A percentile compares a stretch with the other conserved stretches of the same genome.
These are phyloP conservation scores for Ammodramus savannarum DNA, from an alignment of 2,113 vertebrate species.

Conservation along the genomic window DNA sequence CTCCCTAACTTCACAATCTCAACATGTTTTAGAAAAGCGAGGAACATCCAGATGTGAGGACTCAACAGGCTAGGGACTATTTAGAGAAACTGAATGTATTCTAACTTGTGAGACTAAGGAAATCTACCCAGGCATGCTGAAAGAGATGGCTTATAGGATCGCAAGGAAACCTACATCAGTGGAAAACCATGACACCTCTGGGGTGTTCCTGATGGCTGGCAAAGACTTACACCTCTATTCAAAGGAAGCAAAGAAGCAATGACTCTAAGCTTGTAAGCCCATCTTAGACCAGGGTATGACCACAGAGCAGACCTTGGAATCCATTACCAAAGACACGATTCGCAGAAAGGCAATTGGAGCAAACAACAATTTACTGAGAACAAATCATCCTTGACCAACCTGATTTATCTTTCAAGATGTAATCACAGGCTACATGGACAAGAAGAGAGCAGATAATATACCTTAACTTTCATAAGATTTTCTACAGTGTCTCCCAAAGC, in stretches of 20 bases:
- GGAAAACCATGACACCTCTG: not conserved
- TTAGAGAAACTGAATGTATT: not conserved
- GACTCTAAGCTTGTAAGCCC: not conserved
- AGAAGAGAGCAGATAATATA: not conserved
- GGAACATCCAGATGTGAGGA: not conserved
- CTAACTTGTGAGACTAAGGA: not conserved
- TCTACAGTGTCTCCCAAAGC: not conserved
- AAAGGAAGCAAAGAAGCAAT: not conserved
- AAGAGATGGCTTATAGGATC: not conserved
- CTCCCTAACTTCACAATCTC: not conserved
- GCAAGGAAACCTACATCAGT: not conserved
- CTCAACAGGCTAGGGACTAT: not conserved
- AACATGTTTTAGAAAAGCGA: not conserved
- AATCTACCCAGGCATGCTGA: not conserved
- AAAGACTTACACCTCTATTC: not conserved
- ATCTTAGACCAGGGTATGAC: not conserved
- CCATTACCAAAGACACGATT: not conserved
- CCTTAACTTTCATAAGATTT: not conserved
- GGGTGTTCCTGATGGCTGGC: not conserved
- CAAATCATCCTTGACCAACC: not conserved
- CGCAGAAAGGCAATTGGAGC: not conserved
- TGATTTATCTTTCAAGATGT: not conserved
- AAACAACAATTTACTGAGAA: not conserved
- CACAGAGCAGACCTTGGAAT: not conserved
- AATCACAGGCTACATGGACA: rapidly evolving